A percentile compares a stretch with the other conserved stretches of the same genome.
Conservation (phyloP, 2,888 invertebrate species). For the Drosophila niveifrons region DNA sequence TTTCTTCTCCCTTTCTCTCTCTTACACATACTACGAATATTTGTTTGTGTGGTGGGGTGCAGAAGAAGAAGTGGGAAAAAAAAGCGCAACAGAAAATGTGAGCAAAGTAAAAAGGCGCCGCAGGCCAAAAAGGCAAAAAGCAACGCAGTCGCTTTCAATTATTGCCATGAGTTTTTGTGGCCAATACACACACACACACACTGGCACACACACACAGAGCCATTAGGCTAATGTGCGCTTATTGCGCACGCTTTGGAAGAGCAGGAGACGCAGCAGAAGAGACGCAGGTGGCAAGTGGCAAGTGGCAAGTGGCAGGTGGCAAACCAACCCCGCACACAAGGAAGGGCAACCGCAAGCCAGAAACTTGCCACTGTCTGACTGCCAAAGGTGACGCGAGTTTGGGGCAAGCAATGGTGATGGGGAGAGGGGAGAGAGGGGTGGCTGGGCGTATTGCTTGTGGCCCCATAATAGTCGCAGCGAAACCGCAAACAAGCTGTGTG, state of each 20-base stretch:
- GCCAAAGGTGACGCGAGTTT: conserved; percentile 24
- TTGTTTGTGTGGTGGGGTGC: conserved; percentile 37
- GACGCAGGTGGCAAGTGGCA: conserved; percentile 38
- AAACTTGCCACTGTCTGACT: conserved; percentile 76
- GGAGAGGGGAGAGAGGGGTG: conserved; percentile 7
- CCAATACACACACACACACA: conserved; percentile 60
- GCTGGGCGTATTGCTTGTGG: conserved; percentile 12
- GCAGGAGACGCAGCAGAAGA: neutral
- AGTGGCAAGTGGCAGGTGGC: conserved; percentile 38
- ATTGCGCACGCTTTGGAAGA: conserved; percentile 81
- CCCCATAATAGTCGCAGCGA: conserved; percentile 22
- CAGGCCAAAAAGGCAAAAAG: conserved; percentile 58
- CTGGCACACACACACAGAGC: conserved; percentile 44
- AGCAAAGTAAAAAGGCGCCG: conserved; percentile 51
- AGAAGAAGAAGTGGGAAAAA: conserved; percentile 22
- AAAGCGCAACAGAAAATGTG: conserved; percentile 56
- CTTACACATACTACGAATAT: conserved; percentile 17
- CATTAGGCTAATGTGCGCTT: conserved; percentile 81
- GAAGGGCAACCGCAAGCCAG: conserved; percentile 57
- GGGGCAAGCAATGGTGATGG: conserved; percentile 1
- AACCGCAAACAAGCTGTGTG: conserved; percentile 57
- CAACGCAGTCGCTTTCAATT: conserved; percentile 76
- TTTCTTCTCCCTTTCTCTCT: neutral
- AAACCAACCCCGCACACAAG: conserved; percentile 39
- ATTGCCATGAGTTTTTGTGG: conserved; percentile 78